Evolutionary conservation across 2,888 invertebrate genomes (phyloP), one percentile per base, ranked within the genome.

Genomic region (Pemphredon lugubris): DNA sequence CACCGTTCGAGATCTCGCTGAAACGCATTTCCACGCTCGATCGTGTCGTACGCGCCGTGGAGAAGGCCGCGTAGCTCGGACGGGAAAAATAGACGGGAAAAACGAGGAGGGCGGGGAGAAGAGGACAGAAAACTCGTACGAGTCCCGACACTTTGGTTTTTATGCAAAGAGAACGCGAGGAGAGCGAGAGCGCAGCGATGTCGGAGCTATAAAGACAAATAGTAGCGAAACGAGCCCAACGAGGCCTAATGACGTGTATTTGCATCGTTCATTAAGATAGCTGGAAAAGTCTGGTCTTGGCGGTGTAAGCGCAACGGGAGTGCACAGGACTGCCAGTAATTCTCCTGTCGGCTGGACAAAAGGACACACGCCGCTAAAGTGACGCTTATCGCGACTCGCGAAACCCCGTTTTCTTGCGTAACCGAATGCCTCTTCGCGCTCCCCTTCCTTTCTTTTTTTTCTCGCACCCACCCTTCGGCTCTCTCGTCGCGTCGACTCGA

Each of bases 141-240:
- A 7, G 16, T 26, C 6, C 6, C 44, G 44, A 40, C 40, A 18
- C 40, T 13, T 23, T 39, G 30, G 39, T 16, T 2, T 40, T 47
- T 44, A 60, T 44, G 13, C 20, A 13, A 9, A 40, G 40, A 16
- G 16, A 14, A 18, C n/a, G n/a, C n/a, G n/a, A n/a, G n/a, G 6
- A n/a, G 7, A 40, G 40, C 16, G 16, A 16, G 7, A 26, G 23
- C 20, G 23, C 30, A 32, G 26, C 53, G 66, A 73, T 66, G 63
- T 51, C 48, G 54, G 54, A 65, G 73, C 79, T 76, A 83, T 84
- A 81, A 84, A 84, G 77, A 81, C 83, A 77, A 84, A 84, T 79
- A 80, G 75, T 75, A 54, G 72, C 68, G 64, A 79, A 82, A 84
- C 74, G 81, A 83, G 77, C 81, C 77, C 84, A 84, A 84, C 77